Evolutionary conservation across 2,797 vertebrate genomes (phyloP).

Genomic region (Rhynchotus rufescens): DNA sequence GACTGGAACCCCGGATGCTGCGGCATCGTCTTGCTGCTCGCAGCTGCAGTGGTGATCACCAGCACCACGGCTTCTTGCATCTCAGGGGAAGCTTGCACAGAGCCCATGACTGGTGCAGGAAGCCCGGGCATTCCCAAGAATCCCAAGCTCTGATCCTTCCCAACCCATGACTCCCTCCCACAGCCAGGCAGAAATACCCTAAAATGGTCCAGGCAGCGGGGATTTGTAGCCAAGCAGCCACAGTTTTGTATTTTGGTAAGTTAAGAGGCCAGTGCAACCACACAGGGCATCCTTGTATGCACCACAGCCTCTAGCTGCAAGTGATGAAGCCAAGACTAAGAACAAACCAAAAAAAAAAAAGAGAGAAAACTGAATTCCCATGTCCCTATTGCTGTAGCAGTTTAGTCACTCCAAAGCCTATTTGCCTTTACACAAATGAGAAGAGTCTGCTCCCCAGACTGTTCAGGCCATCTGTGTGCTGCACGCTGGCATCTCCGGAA

Average conservation of each 20-base stretch:
- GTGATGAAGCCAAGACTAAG: background rate
- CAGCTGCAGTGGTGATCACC: conserved; percentile 17
- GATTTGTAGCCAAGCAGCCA: background rate
- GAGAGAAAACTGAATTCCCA: background rate
- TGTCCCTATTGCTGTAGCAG: background rate
- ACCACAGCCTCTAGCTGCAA: background rate
- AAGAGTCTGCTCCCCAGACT: conserved; percentile 71
- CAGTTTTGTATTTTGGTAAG: background rate
- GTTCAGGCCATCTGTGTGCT: conserved; percentile 66
- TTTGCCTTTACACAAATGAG: conserved; percentile 51
- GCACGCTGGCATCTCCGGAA: conserved; percentile 1
- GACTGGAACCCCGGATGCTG: conserved; percentile 14
- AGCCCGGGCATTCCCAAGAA: background rate
- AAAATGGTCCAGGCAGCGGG: background rate
- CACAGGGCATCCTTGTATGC: rapidly evolving
- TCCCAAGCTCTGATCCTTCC: background rate
- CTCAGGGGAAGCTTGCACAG: background rate
- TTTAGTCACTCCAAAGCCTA: conserved; percentile 55
- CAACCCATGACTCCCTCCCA: background rate
- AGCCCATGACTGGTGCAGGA: rapidly evolving
- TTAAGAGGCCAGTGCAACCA: rapidly evolving
- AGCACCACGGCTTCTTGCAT: background rate
- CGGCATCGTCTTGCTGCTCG: background rate
- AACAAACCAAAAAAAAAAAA: background rate
- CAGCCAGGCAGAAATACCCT: background rate